Conservation (phyloP, 2,888 invertebrate species). For the Periphyllus acericola region DNA sequence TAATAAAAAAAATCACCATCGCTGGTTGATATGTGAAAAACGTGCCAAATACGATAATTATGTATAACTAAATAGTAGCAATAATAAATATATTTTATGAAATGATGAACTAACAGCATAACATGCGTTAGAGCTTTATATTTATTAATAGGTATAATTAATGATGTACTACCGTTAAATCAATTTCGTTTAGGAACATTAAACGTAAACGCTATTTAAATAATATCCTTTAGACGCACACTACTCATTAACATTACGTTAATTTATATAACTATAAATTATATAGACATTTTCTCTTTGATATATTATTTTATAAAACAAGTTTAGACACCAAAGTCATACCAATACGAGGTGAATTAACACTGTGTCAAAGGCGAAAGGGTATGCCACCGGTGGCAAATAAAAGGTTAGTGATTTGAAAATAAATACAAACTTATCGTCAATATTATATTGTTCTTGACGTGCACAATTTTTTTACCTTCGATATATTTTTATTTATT, state of each 20-base stretch:
- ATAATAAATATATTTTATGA: slow-evolving; percentile 35
- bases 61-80: slow-evolving; percentile 23
- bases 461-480: slow-evolving; percentile 21
- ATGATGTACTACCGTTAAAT: background rate
- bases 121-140: background rate
- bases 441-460: slow-evolving; percentile 12
- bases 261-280: background rate
- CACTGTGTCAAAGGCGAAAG: slow-evolving; percentile 38
- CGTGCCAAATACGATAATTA: slow-evolving; percentile 33
- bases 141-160: background rate
- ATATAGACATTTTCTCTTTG: slow-evolving; percentile 11
- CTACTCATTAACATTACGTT: background rate
- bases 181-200: slow-evolving; percentile 5
- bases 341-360: slow-evolving; percentile 30
- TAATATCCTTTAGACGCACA: slow-evolving; percentile 10
- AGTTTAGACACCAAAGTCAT: slow-evolving; percentile 45
- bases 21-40: slow-evolving; percentile 30
- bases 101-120: background rate
- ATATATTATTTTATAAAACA: slow-evolving; percentile 33
- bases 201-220: slow-evolving; percentile 33
- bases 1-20: background rate
- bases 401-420: slow-evolving; percentile 48
- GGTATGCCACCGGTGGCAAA: slow-evolving; percentile 48
- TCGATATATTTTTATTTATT: background rate
- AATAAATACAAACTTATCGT: slow-evolving; percentile 40